Evolutionary conservation across 2,888 invertebrate species (phyloP).

Genomic region (Trichogramma evanescens): DNA sequence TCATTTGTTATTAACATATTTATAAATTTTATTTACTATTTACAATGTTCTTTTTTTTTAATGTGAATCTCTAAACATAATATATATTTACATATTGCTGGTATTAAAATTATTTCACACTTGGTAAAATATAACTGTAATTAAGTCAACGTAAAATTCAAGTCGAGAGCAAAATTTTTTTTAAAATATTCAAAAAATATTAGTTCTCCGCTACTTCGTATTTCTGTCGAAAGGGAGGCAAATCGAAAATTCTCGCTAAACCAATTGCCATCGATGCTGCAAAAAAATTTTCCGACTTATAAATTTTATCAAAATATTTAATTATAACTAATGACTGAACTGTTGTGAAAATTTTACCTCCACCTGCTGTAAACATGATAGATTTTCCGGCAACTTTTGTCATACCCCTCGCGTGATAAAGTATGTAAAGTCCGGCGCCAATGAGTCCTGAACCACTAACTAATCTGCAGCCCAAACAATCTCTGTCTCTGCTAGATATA

Average conservation of each 20-base stretch:
- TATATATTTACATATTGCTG: neutral
- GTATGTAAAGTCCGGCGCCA: slow-evolving; percentile 58
- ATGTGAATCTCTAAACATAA: neutral
- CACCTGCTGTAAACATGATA: slow-evolving; percentile 48
- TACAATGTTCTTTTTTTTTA: neutral
- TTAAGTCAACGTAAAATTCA: neutral
- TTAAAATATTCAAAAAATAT: neutral
- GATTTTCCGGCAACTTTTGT: slow-evolving; percentile 49
- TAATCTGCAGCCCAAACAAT: slow-evolving; percentile 57
- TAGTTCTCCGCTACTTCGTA: neutral
- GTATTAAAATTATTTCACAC: neutral
- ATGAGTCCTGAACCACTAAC: slow-evolving; percentile 57
- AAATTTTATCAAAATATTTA: slow-evolving; percentile 11
- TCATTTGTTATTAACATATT: neutral
- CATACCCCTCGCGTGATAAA: slow-evolving; percentile 52
- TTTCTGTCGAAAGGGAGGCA: slow-evolving; percentile 38
- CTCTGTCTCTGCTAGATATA: slow-evolving; percentile 47
- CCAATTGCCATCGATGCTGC: slow-evolving; percentile 56
- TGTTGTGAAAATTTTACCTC: slow-evolving; percentile 43
- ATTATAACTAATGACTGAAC: neutral
- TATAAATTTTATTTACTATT: neutral
- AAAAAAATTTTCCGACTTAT: slow-evolving; percentile 31
- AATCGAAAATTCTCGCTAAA: slow-evolving; percentile 54
- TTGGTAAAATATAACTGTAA: neutral
- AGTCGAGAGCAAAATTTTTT: neutral